Evolutionary conservation across 2,113 vertebrate genomes (phyloP).

Genomic region (Anguilla rostrata): DNA sequence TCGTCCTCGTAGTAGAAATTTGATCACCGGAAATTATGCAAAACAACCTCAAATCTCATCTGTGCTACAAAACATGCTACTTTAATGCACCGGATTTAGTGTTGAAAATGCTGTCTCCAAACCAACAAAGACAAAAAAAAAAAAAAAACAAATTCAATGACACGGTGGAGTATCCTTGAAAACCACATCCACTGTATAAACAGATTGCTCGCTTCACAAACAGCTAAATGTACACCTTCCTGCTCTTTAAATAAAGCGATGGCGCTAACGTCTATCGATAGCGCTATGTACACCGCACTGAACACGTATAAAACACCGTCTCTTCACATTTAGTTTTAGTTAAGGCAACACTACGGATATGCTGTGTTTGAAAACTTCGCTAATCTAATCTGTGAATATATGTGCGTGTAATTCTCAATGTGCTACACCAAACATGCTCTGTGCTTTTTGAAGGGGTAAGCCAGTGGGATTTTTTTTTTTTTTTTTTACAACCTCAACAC

Average conservation of each 20-base stretch:
- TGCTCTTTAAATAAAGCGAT: slow-evolving; percentile 49
- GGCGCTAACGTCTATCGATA: slow-evolving; percentile 1
- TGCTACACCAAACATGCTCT: slow-evolving; percentile 33
- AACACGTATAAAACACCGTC: slow-evolving; percentile 43
- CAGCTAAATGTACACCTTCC: slow-evolving; percentile 40
- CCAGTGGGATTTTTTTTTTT: not conserved
- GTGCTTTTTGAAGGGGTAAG: not conserved
- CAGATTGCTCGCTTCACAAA: not conserved
- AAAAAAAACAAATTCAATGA: not conserved
- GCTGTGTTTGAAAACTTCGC: slow-evolving; percentile 41
- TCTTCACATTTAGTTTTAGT: slow-evolving; percentile 49
- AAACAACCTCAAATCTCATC: not conserved
- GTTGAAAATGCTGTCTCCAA: not conserved
- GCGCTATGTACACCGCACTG: slow-evolving; percentile 61
- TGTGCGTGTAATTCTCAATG: not conserved
- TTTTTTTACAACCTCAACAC: not conserved
- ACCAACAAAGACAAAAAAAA: not conserved
- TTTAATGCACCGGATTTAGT: not conserved
- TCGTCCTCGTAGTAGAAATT: not conserved
- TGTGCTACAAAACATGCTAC: not conserved
- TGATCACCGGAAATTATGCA: not conserved
- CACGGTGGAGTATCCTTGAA: not conserved
- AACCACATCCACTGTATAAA: not conserved
- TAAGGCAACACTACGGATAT: slow-evolving; percentile 61
- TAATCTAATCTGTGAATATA: slow-evolving; percentile 45